Percentiles rank a stretch among this genome's conserved stretches.
These are phyloP conservation scores for Steinernema khuongi DNA, from an alignment of 1,140 invertebrate species.

Conservation along the genomic window DNA sequence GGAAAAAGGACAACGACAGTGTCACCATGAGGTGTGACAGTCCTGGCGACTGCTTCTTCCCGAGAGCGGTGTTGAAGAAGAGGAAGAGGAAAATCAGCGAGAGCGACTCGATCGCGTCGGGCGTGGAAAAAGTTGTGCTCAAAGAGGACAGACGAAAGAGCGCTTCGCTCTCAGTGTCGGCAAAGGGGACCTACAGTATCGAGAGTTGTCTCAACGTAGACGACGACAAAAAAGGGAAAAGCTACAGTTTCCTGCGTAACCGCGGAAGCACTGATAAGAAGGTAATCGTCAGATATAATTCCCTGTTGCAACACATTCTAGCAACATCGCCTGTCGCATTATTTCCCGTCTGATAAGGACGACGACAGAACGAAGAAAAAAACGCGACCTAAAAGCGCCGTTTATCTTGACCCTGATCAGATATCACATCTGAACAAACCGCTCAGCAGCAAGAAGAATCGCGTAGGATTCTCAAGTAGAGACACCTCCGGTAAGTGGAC, in stretches of 20 bases:
- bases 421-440: background rate
- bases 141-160: background rate
- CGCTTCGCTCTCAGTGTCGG: background rate
- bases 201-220: background rate
- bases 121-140: constrained; percentile 5
- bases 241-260: background rate
- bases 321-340: background rate
- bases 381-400: background rate
- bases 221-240: background rate
- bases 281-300: background rate
- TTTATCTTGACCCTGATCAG: background rate
- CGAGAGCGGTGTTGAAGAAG: background rate
- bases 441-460: background rate
- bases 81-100: constrained; percentile 13
- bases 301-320: background rate
- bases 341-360: background rate
- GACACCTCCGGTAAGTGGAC: background rate
- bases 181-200: background rate
- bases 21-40: background rate
- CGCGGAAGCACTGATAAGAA: background rate
- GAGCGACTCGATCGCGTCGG: constrained; percentile 19
- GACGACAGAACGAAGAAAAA: background rate
- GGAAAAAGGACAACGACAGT: constrained; percentile 1
- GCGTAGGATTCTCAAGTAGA: background rate
- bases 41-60: background rate